Evolutionary conservation across 1,140 invertebrate genomes (phyloP), one percentile per base, ranked within the genome.

Genomic region (Rhagoletis pomonella): DNA sequence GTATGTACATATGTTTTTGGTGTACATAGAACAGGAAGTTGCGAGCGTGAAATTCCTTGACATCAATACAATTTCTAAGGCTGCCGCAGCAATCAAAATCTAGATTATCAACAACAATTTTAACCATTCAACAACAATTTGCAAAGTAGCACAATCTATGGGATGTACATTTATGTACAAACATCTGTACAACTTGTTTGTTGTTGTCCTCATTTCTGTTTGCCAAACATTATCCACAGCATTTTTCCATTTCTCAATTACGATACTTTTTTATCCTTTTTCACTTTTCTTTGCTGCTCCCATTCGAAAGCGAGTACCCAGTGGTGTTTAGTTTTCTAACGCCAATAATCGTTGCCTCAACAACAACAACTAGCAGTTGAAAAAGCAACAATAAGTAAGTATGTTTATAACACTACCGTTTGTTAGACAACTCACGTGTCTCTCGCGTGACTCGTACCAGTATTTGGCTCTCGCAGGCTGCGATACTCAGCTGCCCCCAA

Each of bases 41-140:
- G 73, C 55, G 47, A 55, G 73, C 47, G 47, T 55, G 50, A 7
- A 81, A 55, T 81, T 50, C 73, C 73, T 81, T 81, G 73, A 81
- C 73, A 81, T n/a, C 50, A 81, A 19, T 81, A 47, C 6, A 47
- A 29, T 17, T 62, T 73, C 44, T 47, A 81, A 55, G n/a, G n/a
- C 17, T 55, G n/a, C n/a, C 44, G 4, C n/a, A 81, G 47, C n/a
- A 81, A 55, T 55, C 50, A 81, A 14, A 58, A 55, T 58, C 19
- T 9, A 42, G 47, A 81, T 58, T 81, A 81, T 19, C 44, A 55
- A 50, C 73, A 81, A 47, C 47, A 81, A 81, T n/a, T n/a, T 17
- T 0, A 55, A 50, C 6, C 47, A 50, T 3, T 29, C n/a, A 81
- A 81, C 73, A 81, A 81, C 44, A 81, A 81, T 19, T 81, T 47